Evolutionary conservation across 92 coral and sea anemone genomes (phyloP).

Genomic region (Parazoanthus atlanticus): DNA sequence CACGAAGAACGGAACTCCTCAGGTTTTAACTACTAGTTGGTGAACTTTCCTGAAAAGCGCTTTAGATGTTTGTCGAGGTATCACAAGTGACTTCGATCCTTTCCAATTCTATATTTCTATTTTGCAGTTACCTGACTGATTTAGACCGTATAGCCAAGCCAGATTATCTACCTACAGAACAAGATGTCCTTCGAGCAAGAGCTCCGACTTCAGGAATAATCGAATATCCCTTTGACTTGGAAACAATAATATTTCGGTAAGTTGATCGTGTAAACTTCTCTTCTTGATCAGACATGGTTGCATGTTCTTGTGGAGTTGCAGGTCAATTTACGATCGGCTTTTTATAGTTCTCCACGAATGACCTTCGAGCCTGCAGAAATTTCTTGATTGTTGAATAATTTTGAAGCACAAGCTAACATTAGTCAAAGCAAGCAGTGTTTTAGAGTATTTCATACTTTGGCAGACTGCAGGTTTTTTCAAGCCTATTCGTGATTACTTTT

Average conservation of each 20-base stretch:
- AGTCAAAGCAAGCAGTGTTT: not conserved
- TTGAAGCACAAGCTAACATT: not conserved
- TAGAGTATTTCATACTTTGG: not conserved
- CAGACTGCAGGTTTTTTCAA: not conserved
- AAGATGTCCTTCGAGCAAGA: conserved; percentile 96
- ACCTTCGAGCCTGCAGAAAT: not conserved
- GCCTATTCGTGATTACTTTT: conserved; percentile 1
- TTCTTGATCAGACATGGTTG: not conserved
- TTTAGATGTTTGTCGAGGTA: not conserved
- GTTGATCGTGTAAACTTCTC: conserved; percentile 34
- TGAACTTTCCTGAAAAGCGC: not conserved
- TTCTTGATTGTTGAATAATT: not conserved
- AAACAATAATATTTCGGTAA: conserved; percentile 98
- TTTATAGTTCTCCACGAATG: not conserved
- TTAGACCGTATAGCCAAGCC: conserved; percentile 93
- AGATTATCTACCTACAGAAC: conserved; percentile 94
- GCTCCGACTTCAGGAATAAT: conserved; percentile 99
- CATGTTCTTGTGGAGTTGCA: not conserved
- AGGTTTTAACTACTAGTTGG: not conserved
- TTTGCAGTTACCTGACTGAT: conserved; percentile 90
- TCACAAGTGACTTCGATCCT: not conserved
- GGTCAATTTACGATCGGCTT: not conserved
- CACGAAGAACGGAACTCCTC: not conserved
- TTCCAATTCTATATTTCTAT: not conserved
- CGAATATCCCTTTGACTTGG: conserved; percentile 99